phyloP scores from a whole-genome alignment of 2,797 vertebrate species.

The Masticophis lateralis region DNA sequence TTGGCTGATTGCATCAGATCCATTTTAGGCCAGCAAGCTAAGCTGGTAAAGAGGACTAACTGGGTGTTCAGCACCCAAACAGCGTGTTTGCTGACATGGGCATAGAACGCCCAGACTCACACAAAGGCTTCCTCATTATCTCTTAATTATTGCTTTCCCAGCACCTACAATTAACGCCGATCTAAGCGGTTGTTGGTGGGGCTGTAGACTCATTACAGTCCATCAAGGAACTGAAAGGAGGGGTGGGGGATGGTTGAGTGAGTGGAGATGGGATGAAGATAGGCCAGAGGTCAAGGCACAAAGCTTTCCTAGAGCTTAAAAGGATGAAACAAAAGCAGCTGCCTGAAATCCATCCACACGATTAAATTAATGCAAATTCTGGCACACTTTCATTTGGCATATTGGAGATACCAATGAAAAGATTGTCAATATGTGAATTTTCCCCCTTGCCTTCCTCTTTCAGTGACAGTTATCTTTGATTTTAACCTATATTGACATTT shows the following conservation, averaged over 20 bases:
- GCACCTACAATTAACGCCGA: conserved; percentile 75
- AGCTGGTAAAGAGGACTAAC: neutral
- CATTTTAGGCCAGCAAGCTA: neutral
- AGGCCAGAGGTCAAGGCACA: neutral
- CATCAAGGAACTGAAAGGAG: conserved; percentile 51
- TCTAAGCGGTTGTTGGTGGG: conserved; percentile 66
- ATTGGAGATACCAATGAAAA: neutral
- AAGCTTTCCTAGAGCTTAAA: neutral
- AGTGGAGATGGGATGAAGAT: neutral
- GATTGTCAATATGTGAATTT: neutral
- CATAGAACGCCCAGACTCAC: conserved; percentile 44
- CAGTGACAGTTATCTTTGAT: neutral
- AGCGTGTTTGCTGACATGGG: conserved; percentile 57
- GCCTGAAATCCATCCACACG: neutral
- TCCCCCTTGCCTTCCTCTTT: neutral
- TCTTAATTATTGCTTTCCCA: conserved; percentile 75
- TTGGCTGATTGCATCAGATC: neutral
- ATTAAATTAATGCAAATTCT: neutral
- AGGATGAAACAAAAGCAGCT: neutral
- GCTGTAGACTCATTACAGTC: conserved; percentile 53
- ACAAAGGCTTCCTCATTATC: conserved; percentile 76
- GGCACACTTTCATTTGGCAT: neutral
- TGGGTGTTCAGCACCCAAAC: conserved; percentile 59
- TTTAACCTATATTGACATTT: neutral
- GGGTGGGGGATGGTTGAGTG: neutral